Conservation (phyloP, 2,113 vertebrate species). For the Oreotrochilus melanogaster region DNA sequence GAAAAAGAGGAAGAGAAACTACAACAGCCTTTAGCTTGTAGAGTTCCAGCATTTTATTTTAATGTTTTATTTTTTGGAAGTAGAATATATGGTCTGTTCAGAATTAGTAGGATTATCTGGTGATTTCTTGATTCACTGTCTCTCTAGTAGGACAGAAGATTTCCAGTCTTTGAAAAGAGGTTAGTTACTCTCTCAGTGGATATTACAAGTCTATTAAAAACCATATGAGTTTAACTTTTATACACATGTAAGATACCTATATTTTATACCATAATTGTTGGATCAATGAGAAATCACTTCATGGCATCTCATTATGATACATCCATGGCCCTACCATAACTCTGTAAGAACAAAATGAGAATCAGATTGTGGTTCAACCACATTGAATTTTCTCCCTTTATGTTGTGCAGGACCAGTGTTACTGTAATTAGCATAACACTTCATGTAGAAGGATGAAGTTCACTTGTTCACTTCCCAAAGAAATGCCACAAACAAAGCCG, state of each 20-base stretch:
- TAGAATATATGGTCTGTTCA: not conserved
- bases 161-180: not conserved
- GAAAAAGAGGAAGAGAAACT: not conserved
- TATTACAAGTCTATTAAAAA: not conserved
- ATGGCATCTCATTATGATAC: not conserved
- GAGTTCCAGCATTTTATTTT: not conserved
- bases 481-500: not conserved
- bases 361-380: not conserved
- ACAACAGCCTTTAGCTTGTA: not conserved
- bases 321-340: not conserved
- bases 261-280: not conserved
- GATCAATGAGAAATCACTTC: not conserved
- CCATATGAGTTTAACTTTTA: not conserved
- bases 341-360: not conserved
- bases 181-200: not conserved
- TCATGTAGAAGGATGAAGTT: not conserved
- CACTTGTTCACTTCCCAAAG: not conserved
- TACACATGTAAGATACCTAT: not conserved
- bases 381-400: not conserved
- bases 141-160: not conserved
- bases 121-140: not conserved
- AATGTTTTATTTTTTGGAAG: not conserved
- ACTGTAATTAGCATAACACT: not conserved
- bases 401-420: not conserved
- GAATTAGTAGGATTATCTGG: not conserved